These are phyloP conservation scores for Drosophila pegasa DNA, from an alignment of 2,888 invertebrate species.

Conservation along the genomic window DNA sequence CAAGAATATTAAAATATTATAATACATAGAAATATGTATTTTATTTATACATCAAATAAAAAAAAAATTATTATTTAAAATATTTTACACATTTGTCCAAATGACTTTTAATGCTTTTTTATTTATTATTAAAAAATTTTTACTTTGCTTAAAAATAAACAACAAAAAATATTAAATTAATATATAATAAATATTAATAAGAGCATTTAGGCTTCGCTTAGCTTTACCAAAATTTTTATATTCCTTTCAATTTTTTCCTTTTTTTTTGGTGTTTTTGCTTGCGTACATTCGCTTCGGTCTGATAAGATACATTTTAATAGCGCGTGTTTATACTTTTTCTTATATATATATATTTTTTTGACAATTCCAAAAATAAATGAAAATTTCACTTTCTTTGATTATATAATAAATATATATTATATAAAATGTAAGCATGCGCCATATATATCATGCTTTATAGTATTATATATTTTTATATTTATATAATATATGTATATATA, in stretches of 20 bases:
- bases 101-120: no score
- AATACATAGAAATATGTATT: no score
- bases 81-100: no score
- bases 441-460: not conserved
- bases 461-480: no score
- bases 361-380: slow-evolving; percentile 11
- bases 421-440: not conserved
- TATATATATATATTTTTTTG: slow-evolving; percentile 16
- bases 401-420: slow-evolving; percentile 4
- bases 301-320: slow-evolving; percentile 67
- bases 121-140: no score
- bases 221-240: slow-evolving; percentile 20
- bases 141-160: no score
- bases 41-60: no score
- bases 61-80: no score
- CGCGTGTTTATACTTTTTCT: slow-evolving; percentile 14
- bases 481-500: not conserved
- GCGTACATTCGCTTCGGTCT: slow-evolving; percentile 33
- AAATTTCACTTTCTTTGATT: slow-evolving; percentile 2
- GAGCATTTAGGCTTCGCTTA: slow-evolving; percentile 23
- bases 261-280: slow-evolving; percentile 30
- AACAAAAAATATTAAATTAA: no score
- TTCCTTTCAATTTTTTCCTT: slow-evolving; percentile 14
- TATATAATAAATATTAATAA: no score
- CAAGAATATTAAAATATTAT: no score